Base-by-base conservation (phyloP, 2,113 vertebrate genomes). In the Grantiella picta region DNA sequence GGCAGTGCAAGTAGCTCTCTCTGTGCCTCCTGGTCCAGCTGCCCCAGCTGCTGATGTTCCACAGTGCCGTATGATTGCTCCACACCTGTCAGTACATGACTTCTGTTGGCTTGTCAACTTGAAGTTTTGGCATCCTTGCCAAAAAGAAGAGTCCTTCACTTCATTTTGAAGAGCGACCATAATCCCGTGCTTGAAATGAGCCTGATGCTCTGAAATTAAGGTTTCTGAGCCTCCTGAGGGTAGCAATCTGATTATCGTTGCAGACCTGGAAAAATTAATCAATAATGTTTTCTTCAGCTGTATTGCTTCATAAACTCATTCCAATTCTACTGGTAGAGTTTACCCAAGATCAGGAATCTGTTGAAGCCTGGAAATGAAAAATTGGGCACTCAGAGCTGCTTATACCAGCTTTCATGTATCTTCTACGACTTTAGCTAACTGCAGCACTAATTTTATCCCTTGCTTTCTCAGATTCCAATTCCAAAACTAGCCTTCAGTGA, bases 21-120 rank as follows among this genome's bases (percentile, higher is more conserved):
- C 1, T 5, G 7, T 92, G 36, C 40, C 12, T 29, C 69, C 57
- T 35, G 35, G 9, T 36, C 4, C 0, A 3, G 29, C n/a, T 69
- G 2, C 33, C 60, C 27, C 10, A 17, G 42, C 20, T 68, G 35
- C 40, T 63, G 42, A 5, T 59, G 33, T 33, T 85, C 49, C 11
- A 3, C 18, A 24, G 36, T 2, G 0, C 29, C 4, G 11, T 24
- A 52, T 16, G 54, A 1, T 76, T 1, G 0, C 29, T 83, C 69
- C n/a, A 12, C n/a, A 28, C 9, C 10, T 80, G 57, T 31, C 75
- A 57, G 31, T 4, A 27, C 20, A 0, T 56, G 35, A 35, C n/a
- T 47, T 54, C 36, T 89, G 2, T n/a, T 75, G 38, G 20, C 33
- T 64, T 59, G 35, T 60, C 31, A 83, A 44, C 36, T 10, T 0